phyloP scores from a whole-genome alignment of 1,140 invertebrate genomes.

The Plutomurus gul region DNA sequence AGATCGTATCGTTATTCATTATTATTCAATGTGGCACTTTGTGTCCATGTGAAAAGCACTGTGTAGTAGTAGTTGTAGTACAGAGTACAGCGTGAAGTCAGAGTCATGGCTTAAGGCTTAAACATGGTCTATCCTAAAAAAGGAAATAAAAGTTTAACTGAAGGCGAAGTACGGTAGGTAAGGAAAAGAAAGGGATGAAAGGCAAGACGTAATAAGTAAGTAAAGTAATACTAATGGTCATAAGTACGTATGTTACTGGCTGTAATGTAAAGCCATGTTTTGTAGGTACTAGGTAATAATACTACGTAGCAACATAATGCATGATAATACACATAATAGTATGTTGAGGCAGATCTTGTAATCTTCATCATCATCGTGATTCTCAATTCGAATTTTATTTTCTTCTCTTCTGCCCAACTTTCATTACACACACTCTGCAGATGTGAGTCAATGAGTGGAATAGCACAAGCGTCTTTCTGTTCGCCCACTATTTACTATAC shows the following conservation, averaged over 20 bases:
- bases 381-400: not conserved
- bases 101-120: not conserved
- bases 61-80: not conserved
- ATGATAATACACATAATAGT: constrained; percentile 24
- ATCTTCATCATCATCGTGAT: constrained; percentile 6
- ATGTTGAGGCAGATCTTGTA: constrained; percentile 32
- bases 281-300: no score
- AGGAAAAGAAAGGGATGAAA: not conserved
- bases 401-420: not conserved
- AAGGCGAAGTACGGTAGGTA: not conserved
- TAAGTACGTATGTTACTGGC: not conserved
- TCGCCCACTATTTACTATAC: no score
- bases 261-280: constrained; percentile 6
- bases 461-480: no score
- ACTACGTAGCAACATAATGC: constrained; percentile 22
- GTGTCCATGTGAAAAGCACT: not conserved
- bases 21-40: constrained; percentile 24
- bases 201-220: constrained; percentile 10
- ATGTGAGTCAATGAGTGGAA: no score
- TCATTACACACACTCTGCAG: not conserved
- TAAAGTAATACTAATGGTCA: constrained; percentile 9
- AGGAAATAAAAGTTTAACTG: constrained; percentile 26
- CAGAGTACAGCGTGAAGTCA: not conserved
- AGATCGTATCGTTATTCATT: constrained; percentile 30
- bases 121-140: constrained; percentile 5